phyloP scores from a whole-genome alignment of 1,140 invertebrate species.

The Babylonia areolata region DNA sequence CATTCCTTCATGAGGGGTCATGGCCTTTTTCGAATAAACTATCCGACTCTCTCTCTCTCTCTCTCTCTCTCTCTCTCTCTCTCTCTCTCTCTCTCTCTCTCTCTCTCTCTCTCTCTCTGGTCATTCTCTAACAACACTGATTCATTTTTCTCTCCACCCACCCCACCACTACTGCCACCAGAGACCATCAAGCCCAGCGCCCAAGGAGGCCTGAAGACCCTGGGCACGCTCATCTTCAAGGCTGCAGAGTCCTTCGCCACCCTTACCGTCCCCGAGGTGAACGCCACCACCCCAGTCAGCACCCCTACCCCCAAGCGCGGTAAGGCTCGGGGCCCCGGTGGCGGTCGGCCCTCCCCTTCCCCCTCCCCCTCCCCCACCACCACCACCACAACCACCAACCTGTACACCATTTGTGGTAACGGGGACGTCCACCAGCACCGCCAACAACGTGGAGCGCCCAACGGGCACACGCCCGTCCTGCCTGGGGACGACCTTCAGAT shows the following conservation, averaged over 20 bases:
- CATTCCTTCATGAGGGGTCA: no score
- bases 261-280: constrained; percentile 22
- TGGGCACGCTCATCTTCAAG: constrained; percentile 48
- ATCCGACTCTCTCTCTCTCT: background rate
- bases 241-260: constrained; percentile 48
- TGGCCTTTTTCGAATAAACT: background rate
- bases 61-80: constrained; percentile 18
- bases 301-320: background rate
- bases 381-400: background rate
- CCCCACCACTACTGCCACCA: no score
- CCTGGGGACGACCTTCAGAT: no score
- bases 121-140: no score
- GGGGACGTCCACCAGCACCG: background rate
- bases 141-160: background rate
- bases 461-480: background rate
- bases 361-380: background rate
- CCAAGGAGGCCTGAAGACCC: constrained; percentile 44
- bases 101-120: background rate
- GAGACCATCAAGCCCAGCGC: no score
- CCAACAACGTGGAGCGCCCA: no score
- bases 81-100: constrained; percentile 16
- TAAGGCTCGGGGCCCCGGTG: no score
- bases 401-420: background rate
- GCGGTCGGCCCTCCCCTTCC: background rate
- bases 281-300: background rate